phyloP scores from a whole-genome alignment of 2,797 vertebrate species.

The Poeciliopsis paucimaculata region DNA sequence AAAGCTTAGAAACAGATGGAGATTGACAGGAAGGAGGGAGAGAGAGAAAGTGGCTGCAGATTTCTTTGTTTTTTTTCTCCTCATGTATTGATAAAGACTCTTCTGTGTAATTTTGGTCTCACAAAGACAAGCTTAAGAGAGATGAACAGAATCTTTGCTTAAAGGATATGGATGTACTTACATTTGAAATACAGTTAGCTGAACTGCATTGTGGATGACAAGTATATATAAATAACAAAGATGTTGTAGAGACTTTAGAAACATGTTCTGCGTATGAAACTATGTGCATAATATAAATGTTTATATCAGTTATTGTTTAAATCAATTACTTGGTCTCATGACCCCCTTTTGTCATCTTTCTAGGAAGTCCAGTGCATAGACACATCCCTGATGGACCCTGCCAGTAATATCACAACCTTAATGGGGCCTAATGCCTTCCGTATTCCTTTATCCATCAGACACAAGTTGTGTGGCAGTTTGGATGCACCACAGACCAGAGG shows the following conservation, averaged over 20 bases:
- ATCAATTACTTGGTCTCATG: neutral
- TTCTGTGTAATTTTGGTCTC: constrained; percentile 41
- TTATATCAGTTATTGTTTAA: neutral
- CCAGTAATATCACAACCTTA: constrained; percentile 90
- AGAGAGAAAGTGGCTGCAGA: constrained; percentile 26
- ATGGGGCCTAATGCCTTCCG: constrained; percentile 94
- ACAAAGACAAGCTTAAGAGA: constrained; percentile 2
- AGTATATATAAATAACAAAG: neutral
- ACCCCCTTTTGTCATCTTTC: constrained; percentile 6
- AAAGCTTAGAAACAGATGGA: constrained; percentile 52
- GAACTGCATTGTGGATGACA: constrained; percentile 6
- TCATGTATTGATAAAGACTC: constrained; percentile 54
- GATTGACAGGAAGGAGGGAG: constrained; percentile 44
- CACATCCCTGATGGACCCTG: constrained; percentile 89
- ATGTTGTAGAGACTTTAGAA: neutral
- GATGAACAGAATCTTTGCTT: neutral
- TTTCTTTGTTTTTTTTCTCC: constrained; percentile 31
- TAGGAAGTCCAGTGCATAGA: constrained; percentile 92
- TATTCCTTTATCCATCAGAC: constrained; percentile 93
- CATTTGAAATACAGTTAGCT: constrained; percentile 18
- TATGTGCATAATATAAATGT: neutral
- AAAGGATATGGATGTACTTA: neutral
- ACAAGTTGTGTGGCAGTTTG: constrained; percentile 97
- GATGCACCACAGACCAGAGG: constrained; percentile 95
- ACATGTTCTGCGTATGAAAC: neutral